These are phyloP conservation scores for Moxostoma hubbsi DNA, from an alignment of 2,797 vertebrate species.

Conservation along the genomic window DNA sequence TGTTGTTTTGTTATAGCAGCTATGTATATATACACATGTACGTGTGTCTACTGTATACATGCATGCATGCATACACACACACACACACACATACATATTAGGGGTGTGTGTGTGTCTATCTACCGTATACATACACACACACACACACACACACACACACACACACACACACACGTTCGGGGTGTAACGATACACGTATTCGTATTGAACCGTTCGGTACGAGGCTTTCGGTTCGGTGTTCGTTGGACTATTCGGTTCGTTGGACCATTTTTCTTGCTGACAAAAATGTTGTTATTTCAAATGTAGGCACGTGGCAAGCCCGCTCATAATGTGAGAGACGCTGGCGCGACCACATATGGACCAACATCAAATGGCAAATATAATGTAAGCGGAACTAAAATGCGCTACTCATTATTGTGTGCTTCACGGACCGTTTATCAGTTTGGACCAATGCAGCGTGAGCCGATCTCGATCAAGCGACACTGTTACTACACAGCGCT, in stretches of 20 bases:
- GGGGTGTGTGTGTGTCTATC: no score
- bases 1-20: no score
- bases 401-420: constrained; percentile 1
- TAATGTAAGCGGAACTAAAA: not conserved
- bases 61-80: constrained; percentile 11
- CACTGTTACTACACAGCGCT: not conserved
- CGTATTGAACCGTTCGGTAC: no score
- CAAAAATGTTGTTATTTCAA: constrained; percentile 4
- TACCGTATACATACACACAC: constrained; percentile 20
- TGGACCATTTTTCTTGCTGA: no score
- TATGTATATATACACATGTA: not conserved
- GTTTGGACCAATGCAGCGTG: not conserved
- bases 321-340: not conserved
- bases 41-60: constrained; percentile 61
- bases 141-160: constrained; percentile 15
- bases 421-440: constrained; percentile 3
- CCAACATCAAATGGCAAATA: not conserved
- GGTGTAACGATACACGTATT: no score
- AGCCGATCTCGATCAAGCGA: not conserved
- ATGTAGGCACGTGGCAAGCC: no score
- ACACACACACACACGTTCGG: not conserved
- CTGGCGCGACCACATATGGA: not conserved
- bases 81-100: constrained; percentile 15
- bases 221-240: no score
- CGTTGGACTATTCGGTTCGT: no score